phyloP scores from a whole-genome alignment of 2,888 invertebrate genomes.

The Gasteruption jaculator region DNA sequence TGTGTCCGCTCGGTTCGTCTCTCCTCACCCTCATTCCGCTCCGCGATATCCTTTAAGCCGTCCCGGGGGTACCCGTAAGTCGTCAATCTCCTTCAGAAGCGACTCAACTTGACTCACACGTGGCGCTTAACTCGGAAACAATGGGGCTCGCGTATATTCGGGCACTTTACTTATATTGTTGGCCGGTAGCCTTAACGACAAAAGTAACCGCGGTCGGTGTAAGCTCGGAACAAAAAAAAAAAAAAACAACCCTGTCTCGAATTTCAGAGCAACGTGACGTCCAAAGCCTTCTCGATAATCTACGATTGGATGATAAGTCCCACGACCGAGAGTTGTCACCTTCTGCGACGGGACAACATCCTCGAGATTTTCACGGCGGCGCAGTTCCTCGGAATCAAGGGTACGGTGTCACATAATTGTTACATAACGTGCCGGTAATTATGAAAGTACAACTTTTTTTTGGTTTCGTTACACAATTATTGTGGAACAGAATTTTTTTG shows the following conservation, averaged over 20 bases:
- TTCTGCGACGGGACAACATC: conserved; percentile 66
- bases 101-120: not conserved
- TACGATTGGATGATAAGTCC: conserved; percentile 78
- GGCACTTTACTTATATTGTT: no score
- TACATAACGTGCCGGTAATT: no score
- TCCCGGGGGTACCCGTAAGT: not conserved
- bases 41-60: no score
- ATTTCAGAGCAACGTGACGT: conserved; percentile 49
- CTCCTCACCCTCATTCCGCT: no score
- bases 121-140: not conserved
- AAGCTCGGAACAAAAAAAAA: not conserved
- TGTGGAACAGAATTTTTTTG: no score
- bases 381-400: conserved; percentile 67
- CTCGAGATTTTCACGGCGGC: conserved; percentile 70
- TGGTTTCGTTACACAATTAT: no score
- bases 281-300: conserved; percentile 64
- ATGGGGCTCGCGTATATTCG: not conserved
- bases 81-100: not conserved
- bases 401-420: no score
- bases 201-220: no score
- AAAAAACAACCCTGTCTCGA: no score
- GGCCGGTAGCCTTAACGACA: no score
- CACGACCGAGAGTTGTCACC: conserved; percentile 61
- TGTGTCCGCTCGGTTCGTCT: no score
- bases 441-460: no score